A percentile compares a stretch with the other conserved stretches of the same genome.
phyloP scores from a whole-genome alignment of 2,113 vertebrate genomes.

The Suncus etruscus region DNA sequence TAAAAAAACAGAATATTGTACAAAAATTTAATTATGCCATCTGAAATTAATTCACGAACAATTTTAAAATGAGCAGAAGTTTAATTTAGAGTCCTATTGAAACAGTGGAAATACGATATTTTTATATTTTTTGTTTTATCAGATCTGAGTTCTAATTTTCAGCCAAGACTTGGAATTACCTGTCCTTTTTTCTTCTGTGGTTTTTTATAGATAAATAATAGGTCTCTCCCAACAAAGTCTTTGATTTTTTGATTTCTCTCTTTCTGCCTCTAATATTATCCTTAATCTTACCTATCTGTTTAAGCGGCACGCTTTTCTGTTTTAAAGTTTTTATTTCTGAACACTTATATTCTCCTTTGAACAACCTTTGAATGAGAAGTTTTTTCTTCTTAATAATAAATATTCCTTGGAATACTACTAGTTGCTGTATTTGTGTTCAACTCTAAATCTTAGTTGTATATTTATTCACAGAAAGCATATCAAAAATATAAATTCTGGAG shows the following conservation, averaged over 20 bases:
- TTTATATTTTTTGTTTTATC: not conserved
- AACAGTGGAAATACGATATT: not conserved
- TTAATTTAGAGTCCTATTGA: not conserved
- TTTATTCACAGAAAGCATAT: not conserved
- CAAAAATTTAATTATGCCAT: not conserved
- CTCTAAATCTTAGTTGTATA: conserved; percentile 44
- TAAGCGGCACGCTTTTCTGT: conserved; percentile 10
- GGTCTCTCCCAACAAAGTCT: not conserved
- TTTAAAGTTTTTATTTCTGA: not conserved
- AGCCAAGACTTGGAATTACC: not conserved
- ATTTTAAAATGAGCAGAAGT: not conserved
- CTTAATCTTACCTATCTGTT: not conserved
- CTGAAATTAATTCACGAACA: conserved; percentile 17
- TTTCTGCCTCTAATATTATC: not conserved
- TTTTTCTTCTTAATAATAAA: not conserved
- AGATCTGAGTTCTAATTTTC: not conserved
- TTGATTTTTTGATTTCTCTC: not conserved
- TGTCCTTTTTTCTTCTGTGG: not conserved
- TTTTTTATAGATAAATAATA: not conserved
- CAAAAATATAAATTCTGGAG: not conserved
- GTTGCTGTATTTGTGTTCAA: conserved; percentile 1
- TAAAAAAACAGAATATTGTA: conserved; percentile 15
- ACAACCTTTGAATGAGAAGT: not conserved
- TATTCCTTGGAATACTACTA: not conserved
- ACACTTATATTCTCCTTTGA: not conserved